Percentiles rank a stretch among this genome's conserved stretches.
Evolutionary conservation across 2,888 invertebrate species (phyloP).

Genomic region (Synergus itoensis): DNA sequence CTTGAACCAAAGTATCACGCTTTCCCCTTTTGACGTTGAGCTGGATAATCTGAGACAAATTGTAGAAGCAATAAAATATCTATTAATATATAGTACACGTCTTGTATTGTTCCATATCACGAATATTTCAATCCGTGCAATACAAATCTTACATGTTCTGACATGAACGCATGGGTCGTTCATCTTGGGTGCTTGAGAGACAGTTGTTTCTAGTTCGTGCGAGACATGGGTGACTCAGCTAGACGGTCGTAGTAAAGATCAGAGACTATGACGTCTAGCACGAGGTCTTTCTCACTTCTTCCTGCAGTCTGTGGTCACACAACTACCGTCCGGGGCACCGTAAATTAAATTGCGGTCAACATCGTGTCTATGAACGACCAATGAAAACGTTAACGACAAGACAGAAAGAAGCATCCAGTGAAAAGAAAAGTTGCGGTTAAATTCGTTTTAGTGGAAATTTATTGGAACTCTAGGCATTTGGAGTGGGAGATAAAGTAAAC

Average conservation of each 20-base stretch:
- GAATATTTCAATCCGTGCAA: conserved; percentile 38
- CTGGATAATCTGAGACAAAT: conserved; percentile 36
- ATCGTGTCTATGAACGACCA: conserved; percentile 35
- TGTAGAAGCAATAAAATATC: conserved; percentile 27
- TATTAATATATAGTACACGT: conserved; percentile 27
- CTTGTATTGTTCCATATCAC: conserved; percentile 25
- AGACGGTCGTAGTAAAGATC: not conserved
- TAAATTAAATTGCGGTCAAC: conserved; percentile 36
- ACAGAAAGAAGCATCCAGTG: not conserved
- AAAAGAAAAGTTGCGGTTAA: not conserved
- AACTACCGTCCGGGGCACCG: not conserved
- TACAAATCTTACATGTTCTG: conserved; percentile 27
- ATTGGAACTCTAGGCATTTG: not conserved
- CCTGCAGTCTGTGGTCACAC: conserved; percentile 18
- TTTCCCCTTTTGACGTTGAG: conserved; percentile 15
- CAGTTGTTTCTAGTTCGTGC: conserved; percentile 22
- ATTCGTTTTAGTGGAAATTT: not conserved
- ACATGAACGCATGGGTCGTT: conserved; percentile 9
- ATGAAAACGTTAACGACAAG: conserved; percentile 4
- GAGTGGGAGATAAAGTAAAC: too few relatives aligned
- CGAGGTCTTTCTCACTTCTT: conserved; percentile 16
- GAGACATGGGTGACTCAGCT: conserved; percentile 19
- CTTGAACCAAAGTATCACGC: not conserved
- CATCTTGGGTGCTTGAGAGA: conserved; percentile 24
- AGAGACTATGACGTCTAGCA: conserved; percentile 14